Evolutionary conservation across 2,888 invertebrate genomes (phyloP).

Genomic region (Zhuqinia jingwanae): DNA sequence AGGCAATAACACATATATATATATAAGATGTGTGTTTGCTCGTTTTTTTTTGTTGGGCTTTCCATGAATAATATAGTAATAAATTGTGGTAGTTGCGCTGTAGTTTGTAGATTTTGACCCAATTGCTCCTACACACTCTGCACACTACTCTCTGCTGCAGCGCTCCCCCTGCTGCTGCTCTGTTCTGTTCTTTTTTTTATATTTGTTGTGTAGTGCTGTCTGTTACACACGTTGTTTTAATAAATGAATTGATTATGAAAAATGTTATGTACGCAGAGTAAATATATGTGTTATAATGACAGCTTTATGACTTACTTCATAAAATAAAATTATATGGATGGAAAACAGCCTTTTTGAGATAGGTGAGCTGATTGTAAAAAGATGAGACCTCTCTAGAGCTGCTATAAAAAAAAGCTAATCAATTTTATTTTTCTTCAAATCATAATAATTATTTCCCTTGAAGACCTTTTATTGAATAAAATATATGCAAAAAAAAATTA

Average conservation of each 20-base stretch:
- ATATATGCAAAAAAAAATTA: too few relatives aligned
- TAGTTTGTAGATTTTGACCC: constrained; percentile 52
- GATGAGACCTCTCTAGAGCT: too few relatives aligned
- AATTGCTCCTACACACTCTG: constrained; percentile 23
- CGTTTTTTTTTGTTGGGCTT: too few relatives aligned
- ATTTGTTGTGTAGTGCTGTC: constrained; percentile 46
- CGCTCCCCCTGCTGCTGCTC: too few relatives aligned
- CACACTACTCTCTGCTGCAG: background rate
- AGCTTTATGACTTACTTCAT: constrained; percentile 32
- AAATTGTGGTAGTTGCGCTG: background rate
- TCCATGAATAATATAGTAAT: constrained; percentile 15
- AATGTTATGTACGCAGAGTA: background rate
- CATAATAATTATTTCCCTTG: constrained; percentile 3
- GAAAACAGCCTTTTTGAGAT: background rate
- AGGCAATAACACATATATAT: constrained; percentile 6
- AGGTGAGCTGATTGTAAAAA: background rate
- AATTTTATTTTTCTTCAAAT: constrained; percentile 17
- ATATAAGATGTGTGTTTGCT: constrained; percentile 8
- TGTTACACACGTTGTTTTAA: constrained; percentile 43
- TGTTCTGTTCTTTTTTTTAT: too few relatives aligned
- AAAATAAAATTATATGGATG: too few relatives aligned
- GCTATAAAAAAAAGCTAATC: constrained; percentile 11
- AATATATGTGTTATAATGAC: constrained; percentile 50
- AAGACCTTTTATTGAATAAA: background rate
- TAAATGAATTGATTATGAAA: constrained; percentile 41